phyloP scores from a whole-genome alignment of 2,113 vertebrate species.

The Planiliza haematocheilus region DNA sequence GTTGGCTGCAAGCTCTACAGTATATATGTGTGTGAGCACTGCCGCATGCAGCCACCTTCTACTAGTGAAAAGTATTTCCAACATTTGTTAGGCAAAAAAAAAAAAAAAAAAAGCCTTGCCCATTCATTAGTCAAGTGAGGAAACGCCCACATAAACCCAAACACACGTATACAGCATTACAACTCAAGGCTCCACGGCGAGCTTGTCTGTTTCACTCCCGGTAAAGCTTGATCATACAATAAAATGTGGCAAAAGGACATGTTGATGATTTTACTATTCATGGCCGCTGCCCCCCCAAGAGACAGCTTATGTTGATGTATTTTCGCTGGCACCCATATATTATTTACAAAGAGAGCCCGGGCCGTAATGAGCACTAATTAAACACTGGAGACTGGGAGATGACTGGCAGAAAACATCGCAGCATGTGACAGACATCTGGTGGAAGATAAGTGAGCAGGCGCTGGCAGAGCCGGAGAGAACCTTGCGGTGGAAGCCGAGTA shows the following conservation, averaged over 20 bases:
- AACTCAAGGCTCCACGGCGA: constrained; percentile 11
- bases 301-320: constrained; percentile 69
- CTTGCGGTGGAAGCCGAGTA: constrained; percentile 34
- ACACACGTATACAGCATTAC: neutral
- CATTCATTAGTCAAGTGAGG: constrained; percentile 8
- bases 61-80: constrained; percentile 8
- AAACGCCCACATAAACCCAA: constrained; percentile 13
- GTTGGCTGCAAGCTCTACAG: constrained; percentile 16
- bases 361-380: constrained; percentile 82
- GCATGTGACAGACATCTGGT: constrained; percentile 80
- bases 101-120: neutral
- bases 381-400: constrained; percentile 70
- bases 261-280: constrained; percentile 63
- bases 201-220: constrained; percentile 13
- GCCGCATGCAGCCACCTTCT: constrained; percentile 13
- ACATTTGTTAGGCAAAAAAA: neutral
- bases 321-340: constrained; percentile 73
- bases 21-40: constrained; percentile 13
- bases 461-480: constrained; percentile 36
- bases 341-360: constrained; percentile 78
- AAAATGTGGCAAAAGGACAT: constrained; percentile 39
- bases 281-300: constrained; percentile 60
- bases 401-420: constrained; percentile 79
- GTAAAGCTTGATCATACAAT: constrained; percentile 37
- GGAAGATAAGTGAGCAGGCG: constrained; percentile 64